Evolutionary conservation across 2,113 vertebrate genomes (phyloP).

Genomic region (Tragelaphus imberbis): DNA sequence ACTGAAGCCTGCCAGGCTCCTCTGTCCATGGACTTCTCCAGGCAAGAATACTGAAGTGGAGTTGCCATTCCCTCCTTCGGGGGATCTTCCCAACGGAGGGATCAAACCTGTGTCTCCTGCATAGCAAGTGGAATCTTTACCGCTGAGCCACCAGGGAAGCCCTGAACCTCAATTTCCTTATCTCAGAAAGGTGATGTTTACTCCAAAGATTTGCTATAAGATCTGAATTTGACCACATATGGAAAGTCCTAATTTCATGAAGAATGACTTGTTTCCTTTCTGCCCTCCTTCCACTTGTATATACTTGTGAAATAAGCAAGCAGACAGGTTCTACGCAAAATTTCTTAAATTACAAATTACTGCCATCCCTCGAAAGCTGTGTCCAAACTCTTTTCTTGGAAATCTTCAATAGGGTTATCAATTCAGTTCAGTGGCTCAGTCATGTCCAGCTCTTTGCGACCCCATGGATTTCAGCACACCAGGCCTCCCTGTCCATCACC

Average conservation of each 20-base stretch:
- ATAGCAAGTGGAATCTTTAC: background rate
- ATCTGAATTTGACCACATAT: background rate
- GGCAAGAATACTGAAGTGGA: background rate
- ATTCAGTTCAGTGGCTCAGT: background rate
- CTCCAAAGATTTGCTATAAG: background rate
- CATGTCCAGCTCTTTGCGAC: background rate
- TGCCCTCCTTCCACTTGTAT: background rate
- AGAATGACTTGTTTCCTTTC: background rate
- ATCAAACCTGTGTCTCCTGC: background rate
- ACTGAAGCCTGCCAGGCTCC: background rate
- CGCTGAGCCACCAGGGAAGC: background rate
- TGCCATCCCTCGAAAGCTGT: background rate
- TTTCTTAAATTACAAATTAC: background rate
- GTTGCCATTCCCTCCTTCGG: background rate
- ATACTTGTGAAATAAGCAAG: background rate
- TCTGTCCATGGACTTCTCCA: background rate
- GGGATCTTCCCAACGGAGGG: background rate
- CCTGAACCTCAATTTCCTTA: background rate
- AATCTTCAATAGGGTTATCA: background rate
- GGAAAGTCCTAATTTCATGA: background rate
- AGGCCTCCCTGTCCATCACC: background rate
- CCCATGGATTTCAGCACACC: background rate
- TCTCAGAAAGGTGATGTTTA: background rate
- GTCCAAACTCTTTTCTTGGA: background rate
- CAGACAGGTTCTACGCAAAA: background rate